Evolutionary conservation across 2,113 vertebrate genomes (phyloP).

Genomic region (Anoplopoma fimbria): DNA sequence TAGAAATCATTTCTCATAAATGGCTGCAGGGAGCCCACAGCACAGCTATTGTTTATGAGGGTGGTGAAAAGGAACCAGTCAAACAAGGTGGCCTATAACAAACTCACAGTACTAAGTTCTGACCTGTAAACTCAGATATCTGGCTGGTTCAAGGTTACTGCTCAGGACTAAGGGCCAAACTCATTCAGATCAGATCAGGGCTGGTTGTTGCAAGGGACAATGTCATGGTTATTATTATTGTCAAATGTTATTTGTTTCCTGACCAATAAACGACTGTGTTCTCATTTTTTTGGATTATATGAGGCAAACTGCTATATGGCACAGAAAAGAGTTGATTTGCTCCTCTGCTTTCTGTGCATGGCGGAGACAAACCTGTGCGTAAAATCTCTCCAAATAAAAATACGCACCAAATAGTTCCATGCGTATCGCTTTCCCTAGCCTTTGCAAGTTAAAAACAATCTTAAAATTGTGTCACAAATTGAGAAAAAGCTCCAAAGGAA

Average conservation of each 20-base stretch:
- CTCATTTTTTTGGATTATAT: background rate
- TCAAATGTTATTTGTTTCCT: background rate
- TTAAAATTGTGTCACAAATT: background rate
- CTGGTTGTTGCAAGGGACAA: background rate
- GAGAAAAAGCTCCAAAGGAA: background rate
- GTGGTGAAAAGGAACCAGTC: conserved; percentile 21
- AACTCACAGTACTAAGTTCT: conserved; percentile 11
- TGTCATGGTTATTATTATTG: background rate
- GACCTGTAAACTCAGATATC: conserved; percentile 54
- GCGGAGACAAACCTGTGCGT: conserved; percentile 22
- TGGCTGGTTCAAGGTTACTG: conserved; percentile 65
- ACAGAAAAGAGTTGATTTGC: no score
- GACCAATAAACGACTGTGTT: background rate
- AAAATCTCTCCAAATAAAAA: conserved; percentile 35
- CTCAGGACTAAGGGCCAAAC: conserved; percentile 19
- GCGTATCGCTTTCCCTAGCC: background rate
- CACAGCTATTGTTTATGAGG: conserved; percentile 14
- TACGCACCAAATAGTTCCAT: background rate
- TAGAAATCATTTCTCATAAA: no score
- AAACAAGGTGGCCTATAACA: conserved; percentile 14
- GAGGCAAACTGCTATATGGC: background rate
- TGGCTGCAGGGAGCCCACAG: background rate
- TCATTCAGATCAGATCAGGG: conserved; percentile 1
- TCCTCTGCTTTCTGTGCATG: no score
- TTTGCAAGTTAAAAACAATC: background rate